Evolutionary conservation across 1,140 invertebrate species (phyloP), one percentile per base, ranked within the genome.

Genomic region (Penaeus chinensis): DNA sequence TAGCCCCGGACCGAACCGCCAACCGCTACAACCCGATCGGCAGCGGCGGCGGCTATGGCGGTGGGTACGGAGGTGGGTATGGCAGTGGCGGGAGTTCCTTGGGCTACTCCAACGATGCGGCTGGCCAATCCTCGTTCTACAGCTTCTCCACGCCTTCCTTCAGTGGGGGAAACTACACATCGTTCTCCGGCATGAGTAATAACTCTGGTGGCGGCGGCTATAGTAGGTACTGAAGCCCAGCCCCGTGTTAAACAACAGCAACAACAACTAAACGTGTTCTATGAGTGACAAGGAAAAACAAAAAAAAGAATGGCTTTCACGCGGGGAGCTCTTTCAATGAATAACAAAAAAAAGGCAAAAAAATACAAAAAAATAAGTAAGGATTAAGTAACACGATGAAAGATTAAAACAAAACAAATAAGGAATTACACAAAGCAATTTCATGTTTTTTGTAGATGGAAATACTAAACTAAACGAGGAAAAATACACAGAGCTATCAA

Each of bases 1-100:
- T 87, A 81, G 80, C 86, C 86, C 47, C 86, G 82, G 86, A 87
- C 86, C 80, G 86, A 82, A 82, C 81, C 74, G 86, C 80, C 74
- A 87, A 87, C 81, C 86, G 86, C 86, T 87, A 87, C 76, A 87
- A 87, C 86, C 86, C 86, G 80, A 87, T 87, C 62, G 86, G 86
- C 80, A 87, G 80, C 76, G 86, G 86, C 77, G 86, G 86, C n/a
- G 86, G 86, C 54, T 87, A 87, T 77, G 86, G 80, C 76, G 80
- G 61, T 66, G 71, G 69, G 76, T 54, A 62, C 37, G 80, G 86
- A 47, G 80, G 71, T 65, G 71, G 71, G 27, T 74, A 74, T 32
- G 71, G 71, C 71, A 37, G 71, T 74, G 81, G 78, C 37, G 54
- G 54, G 54, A 54, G 54, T 54, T 54, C 54, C 11, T 16, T 54